Conservation (phyloP, 2,888 invertebrate species). For the Microctonus hyperodae region DNA sequence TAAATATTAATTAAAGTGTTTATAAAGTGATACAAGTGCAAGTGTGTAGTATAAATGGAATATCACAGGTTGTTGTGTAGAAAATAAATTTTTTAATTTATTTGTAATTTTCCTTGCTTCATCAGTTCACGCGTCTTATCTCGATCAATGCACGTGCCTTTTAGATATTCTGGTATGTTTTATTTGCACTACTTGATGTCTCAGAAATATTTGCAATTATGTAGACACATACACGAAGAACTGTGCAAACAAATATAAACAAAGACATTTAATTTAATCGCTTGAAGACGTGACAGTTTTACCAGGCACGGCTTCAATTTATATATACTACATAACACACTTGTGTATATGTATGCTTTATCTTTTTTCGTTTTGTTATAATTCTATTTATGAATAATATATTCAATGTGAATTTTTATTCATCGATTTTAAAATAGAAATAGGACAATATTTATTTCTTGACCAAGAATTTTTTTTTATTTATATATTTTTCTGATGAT, state of each 20-base stretch:
- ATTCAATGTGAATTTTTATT: too few species aligned
- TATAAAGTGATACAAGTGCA: background rate
- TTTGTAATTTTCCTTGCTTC: background rate
- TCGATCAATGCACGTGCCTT: constrained; percentile 1
- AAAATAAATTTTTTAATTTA: background rate
- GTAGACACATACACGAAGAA: background rate
- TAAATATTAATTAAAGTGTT: background rate
- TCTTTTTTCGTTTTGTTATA: too few species aligned
- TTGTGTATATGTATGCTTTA: too few species aligned
- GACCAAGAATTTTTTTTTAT: too few species aligned
- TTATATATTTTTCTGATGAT: too few species aligned
- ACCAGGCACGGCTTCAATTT: constrained; percentile 16
- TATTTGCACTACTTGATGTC: background rate
- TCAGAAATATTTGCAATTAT: background rate
- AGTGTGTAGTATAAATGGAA: background rate
- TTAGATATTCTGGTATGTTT: constrained; percentile 1
- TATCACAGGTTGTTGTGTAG: background rate
- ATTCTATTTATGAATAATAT: too few species aligned
- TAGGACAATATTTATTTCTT: too few species aligned
- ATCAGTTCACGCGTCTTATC: background rate
- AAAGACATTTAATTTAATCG: constrained; percentile 17
- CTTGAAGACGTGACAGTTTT: constrained; percentile 31
- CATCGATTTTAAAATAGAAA: too few species aligned
- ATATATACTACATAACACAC: background rate
- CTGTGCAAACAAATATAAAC: background rate